Evolutionary conservation across 1,140 invertebrate species (phyloP), one percentile per base, ranked within the genome.

Genomic region (Galleria mellonella): DNA sequence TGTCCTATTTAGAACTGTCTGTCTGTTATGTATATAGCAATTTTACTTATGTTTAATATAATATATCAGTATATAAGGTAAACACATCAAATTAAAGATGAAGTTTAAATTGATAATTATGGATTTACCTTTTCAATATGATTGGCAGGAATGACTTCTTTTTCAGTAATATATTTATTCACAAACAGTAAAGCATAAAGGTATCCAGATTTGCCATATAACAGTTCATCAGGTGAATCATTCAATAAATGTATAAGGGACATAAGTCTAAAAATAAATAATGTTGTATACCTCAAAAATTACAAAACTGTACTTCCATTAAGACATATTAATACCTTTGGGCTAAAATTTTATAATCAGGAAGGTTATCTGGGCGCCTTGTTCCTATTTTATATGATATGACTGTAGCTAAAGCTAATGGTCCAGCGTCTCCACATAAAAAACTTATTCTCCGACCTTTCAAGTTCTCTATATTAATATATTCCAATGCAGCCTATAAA

Each of bases 191-290:
- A 76, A 31, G 93, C 82, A 87, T 90, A 95, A n/a, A 98, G 76
- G 82, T 94, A 97, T 14, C 96, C 96, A 71, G 88, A 89, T 70
- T 94, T 88, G 11, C 96, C 96, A 89, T 95, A 96, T 5, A 97
- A 78, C 23, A 96, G 68, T 86, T 97, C 96, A 89, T 97, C 93
- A 0, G 94, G 90, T 27, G 93, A 68, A 43, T 88, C 78, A 54
- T 89, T 62, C 49, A 90, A 74, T 54, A 88, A 62, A 48, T 86
- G 72, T 43, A 82, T 73, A 9, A 92, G 60, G 29, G 71, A 63
- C 44, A 88, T 77, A 17, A 92, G 71, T 56, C 90, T 92, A 62
- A 28, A 84, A 73, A 12, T 10, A 37, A 31, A 36, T 38, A 37
- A 28, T 41, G 4, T 41, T 30, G 12, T 11, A 42, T 36, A 40